Evolutionary conservation across 2,888 invertebrate species (phyloP).

Genomic region (Parnassius mnemosyne): DNA sequence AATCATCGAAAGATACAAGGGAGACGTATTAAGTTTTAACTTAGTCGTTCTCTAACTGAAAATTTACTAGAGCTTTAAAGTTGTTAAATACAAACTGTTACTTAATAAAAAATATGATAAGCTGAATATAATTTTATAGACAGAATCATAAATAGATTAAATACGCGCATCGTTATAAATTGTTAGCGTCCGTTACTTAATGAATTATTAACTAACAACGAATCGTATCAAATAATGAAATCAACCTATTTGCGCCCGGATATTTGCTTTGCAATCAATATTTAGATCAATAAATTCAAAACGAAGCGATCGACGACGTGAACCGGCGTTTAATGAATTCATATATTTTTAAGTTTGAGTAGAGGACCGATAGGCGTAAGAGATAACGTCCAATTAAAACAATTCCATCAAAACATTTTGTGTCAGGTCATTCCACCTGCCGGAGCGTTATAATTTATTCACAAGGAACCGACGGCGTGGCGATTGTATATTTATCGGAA

Average conservation of each 20-base stretch:
- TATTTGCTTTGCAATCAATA: constrained; percentile 67
- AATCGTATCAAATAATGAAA: constrained; percentile 40
- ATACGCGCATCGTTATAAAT: constrained; percentile 6
- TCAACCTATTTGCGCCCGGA: constrained; percentile 43
- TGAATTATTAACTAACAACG: constrained; percentile 45
- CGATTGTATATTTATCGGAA: constrained; percentile 28
- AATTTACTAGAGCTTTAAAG: no score
- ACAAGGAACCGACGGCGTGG: constrained; percentile 61
- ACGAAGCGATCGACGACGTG: constrained; percentile 64
- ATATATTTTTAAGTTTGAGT: constrained; percentile 69
- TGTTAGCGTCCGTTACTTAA: constrained; percentile 24
- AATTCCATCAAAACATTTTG: constrained; percentile 80
- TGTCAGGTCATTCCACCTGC: constrained; percentile 80
- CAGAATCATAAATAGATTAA: constrained; percentile 16
- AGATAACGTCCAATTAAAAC: constrained; percentile 79
- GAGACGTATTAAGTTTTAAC: no score
- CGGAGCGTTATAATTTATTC: constrained; percentile 72
- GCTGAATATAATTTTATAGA: neutral
- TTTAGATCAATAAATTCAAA: constrained; percentile 42
- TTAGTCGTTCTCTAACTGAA: no score
- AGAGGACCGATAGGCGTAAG: constrained; percentile 62
- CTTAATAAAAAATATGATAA: neutral
- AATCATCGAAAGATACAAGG: no score
- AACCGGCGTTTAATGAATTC: constrained; percentile 66
- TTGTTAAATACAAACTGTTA: no score